phyloP scores from a whole-genome alignment of 2,888 invertebrate genomes.

The Onthophagus sagittarius region DNA sequence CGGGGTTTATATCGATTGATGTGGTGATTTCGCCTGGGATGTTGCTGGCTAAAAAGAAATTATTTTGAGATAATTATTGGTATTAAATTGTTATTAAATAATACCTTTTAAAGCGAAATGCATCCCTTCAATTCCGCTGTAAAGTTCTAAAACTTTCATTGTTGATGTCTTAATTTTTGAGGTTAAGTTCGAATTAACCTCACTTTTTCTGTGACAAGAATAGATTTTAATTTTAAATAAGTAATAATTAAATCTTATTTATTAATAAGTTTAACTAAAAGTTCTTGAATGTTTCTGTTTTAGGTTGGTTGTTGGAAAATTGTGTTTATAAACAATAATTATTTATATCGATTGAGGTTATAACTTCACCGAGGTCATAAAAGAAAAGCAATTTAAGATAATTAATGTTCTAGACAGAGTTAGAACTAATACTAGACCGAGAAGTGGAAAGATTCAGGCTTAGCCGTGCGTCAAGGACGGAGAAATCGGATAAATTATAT shows the following conservation, averaged over 20 bases:
- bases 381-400: constrained; percentile 22
- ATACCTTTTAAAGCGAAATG: constrained; percentile 87
- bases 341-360: constrained; percentile 84
- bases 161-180: constrained; percentile 13
- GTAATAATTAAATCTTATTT: too few relatives aligned
- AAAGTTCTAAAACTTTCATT: constrained; percentile 79
- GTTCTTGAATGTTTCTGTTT: constrained; percentile 74
- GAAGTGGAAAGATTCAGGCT: too few relatives aligned
- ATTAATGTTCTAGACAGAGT: too few relatives aligned
- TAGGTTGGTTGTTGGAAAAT: constrained; percentile 67
- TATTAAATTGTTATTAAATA: too few relatives aligned
- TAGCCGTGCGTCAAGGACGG: too few relatives aligned
- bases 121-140: constrained; percentile 96
- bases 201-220: too few relatives aligned
- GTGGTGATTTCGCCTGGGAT: constrained; percentile 64
- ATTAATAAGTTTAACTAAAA: constrained; percentile 63
- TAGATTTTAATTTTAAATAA: too few relatives aligned
- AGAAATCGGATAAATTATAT: constrained; percentile 56
- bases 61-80: too few relatives aligned
- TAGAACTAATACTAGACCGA: too few relatives aligned
- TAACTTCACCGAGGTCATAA: constrained; percentile 63
- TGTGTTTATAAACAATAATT: constrained; percentile 74
- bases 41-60: constrained; percentile 73
- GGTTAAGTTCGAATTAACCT: neutral
- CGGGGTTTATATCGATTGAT: constrained; percentile 84